A percentile compares a stretch with the other conserved stretches of the same genome.
These are phyloP conservation scores for Cyphomyrus plagiostoma DNA, from an alignment of 2,113 vertebrate species.

Conservation along the genomic window DNA sequence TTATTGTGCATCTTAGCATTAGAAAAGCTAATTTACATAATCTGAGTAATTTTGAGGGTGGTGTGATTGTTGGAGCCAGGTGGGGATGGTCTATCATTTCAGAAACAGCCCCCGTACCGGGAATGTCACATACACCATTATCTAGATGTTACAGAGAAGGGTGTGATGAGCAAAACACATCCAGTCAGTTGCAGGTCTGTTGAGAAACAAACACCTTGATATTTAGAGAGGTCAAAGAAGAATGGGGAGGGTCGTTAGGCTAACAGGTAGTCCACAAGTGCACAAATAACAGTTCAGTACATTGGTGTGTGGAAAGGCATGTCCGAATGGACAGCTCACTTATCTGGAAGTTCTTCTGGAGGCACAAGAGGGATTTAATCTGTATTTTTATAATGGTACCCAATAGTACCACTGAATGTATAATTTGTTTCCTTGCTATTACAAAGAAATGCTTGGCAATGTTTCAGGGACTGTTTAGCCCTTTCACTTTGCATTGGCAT, in stretches of 20 bases:
- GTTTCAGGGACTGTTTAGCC: neutral
- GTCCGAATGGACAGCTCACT: too few species aligned
- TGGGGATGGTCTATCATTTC: too few species aligned
- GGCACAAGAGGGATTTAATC: neutral
- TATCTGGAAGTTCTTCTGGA: neutral
- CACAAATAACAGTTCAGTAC: neutral
- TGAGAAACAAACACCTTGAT: neutral
- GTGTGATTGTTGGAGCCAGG: neutral
- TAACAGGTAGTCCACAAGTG: too few species aligned
- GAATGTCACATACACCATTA: too few species aligned
- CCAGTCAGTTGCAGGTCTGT: too few species aligned
- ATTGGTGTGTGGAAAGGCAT: too few species aligned
- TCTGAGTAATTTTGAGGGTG: neutral
- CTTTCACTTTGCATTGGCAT: neutral
- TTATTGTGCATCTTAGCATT: neutral
- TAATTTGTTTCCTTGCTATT: too few species aligned
- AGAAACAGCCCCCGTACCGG: too few species aligned
- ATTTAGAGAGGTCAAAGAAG: neutral
- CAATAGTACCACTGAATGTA: too few species aligned
- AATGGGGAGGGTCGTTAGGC: neutral
- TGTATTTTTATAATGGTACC: too few species aligned
- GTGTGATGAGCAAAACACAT: too few species aligned
- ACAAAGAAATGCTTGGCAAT: neutral
- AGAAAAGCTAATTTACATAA: neutral
- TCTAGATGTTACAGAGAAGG: too few species aligned